A percentile compares a stretch with the other conserved stretches of the same genome.
Conservation (phyloP, 35 echinoderm and acorn worm genomes). For the Lytechinus variegatus region DNA sequence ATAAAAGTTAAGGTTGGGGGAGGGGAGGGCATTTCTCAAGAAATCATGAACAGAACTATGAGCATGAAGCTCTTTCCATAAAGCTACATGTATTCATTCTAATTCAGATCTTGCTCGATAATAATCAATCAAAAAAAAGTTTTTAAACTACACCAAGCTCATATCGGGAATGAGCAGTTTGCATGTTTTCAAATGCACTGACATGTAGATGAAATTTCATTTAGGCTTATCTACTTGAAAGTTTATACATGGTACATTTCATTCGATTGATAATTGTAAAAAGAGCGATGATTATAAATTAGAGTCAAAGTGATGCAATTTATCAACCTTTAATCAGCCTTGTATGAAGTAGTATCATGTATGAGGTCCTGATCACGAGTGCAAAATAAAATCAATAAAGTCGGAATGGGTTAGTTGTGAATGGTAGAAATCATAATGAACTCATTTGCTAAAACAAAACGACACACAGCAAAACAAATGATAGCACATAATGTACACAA, state of each 20-base stretch:
- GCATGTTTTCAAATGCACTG: not conserved
- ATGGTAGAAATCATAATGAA: not conserved
- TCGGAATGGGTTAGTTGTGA: not conserved
- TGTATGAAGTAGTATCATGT: not conserved
- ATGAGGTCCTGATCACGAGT: not conserved
- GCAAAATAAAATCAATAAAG: not conserved
- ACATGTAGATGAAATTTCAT: not conserved
- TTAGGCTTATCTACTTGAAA: not conserved
- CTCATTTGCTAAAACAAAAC: not conserved
- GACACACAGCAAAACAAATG: not conserved
- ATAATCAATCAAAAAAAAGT: too few relatives aligned
- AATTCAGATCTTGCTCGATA: too few relatives aligned
- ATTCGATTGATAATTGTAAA: not conserved
- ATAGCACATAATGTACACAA: too few relatives aligned
- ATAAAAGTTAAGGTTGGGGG: not conserved
- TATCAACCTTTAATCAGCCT: not conserved
- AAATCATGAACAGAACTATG: not conserved
- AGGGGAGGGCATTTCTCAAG: not conserved
- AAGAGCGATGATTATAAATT: not conserved
- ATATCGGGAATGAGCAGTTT: too few relatives aligned
- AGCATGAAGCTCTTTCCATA: not conserved
- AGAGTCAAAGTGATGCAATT: not conserved
- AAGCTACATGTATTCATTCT: too few relatives aligned
- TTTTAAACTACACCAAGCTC: too few relatives aligned
- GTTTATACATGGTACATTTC: not conserved